Conservation (phyloP, 2,113 vertebrate genomes). For the Rhegmatorhina hoffmannsi region DNA sequence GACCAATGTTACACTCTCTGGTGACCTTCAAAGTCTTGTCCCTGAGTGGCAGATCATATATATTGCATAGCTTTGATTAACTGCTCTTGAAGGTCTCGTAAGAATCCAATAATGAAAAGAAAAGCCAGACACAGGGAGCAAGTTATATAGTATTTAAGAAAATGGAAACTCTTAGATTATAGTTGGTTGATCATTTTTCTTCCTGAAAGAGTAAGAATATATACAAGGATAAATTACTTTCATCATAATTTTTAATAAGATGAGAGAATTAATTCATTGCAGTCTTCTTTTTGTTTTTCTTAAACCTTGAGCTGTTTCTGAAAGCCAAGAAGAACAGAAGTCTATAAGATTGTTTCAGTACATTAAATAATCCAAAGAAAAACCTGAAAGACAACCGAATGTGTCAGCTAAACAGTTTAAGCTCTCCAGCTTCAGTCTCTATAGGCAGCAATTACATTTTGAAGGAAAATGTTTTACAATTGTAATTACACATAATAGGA, state of each 20-base stretch:
- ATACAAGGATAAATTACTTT: background rate
- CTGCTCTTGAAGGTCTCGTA: background rate
- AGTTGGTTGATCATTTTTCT: background rate
- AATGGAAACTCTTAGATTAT: background rate
- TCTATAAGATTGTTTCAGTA: conserved; percentile 19
- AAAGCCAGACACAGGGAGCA: background rate
- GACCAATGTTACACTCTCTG: background rate
- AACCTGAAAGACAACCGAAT: conserved; percentile 64
- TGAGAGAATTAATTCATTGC: background rate
- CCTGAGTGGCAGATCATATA: background rate
- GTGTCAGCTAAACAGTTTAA: conserved; percentile 73
- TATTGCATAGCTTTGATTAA: background rate
- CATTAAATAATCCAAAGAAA: conserved; percentile 59
- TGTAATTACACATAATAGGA: conserved; percentile 84
- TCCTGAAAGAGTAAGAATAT: background rate
- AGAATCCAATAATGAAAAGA: background rate
- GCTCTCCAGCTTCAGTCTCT: conserved; percentile 71
- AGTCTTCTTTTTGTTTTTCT: background rate
- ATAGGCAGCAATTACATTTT: conserved; percentile 81
- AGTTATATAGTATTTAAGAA: background rate
- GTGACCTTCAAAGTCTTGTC: background rate
- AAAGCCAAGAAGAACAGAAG: background rate
- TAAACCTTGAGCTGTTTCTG: background rate
- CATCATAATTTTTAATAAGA: background rate
- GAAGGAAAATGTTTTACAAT: conserved; percentile 85